Conservation (phyloP, 2,113 vertebrate genomes). For the Enhydra lutris region DNA sequence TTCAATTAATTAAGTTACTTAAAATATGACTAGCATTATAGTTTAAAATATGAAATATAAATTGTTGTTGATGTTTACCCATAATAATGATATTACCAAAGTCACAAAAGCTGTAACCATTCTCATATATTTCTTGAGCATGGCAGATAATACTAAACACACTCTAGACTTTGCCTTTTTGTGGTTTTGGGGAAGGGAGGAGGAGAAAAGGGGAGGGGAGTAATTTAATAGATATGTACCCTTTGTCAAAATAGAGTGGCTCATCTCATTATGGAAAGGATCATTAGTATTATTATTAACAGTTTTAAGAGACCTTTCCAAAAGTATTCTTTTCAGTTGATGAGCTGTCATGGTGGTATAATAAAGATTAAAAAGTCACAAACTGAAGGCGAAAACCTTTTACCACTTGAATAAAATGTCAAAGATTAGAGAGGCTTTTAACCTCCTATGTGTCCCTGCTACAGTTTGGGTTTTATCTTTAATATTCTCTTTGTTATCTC, state of each 20-base stretch:
- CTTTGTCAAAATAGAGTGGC: background rate
- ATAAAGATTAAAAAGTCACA: slow-evolving; percentile 22
- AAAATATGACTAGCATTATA: background rate
- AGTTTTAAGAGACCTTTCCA: background rate
- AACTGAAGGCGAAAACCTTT: background rate
- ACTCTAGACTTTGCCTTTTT: background rate
- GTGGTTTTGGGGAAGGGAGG: background rate
- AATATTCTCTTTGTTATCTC: background rate
- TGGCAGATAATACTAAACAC: background rate
- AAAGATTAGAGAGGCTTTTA: background rate
- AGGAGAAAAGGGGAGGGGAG: too few relatives aligned
- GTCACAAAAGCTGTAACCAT: background rate
- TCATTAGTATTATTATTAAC: slow-evolving; percentile 5
- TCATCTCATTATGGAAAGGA: background rate
- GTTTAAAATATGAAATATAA: background rate
- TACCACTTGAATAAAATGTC: background rate
- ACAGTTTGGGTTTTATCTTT: background rate
- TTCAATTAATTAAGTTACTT: background rate
- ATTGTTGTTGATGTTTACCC: background rate
- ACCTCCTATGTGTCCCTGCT: background rate
- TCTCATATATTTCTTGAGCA: background rate
- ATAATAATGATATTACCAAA: background rate
- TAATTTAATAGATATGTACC: background rate
- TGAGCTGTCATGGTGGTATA: background rate
- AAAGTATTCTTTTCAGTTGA: slow-evolving; percentile 4